Conservation (phyloP, 2,888 invertebrate species). For the Tiliacea aurago region DNA sequence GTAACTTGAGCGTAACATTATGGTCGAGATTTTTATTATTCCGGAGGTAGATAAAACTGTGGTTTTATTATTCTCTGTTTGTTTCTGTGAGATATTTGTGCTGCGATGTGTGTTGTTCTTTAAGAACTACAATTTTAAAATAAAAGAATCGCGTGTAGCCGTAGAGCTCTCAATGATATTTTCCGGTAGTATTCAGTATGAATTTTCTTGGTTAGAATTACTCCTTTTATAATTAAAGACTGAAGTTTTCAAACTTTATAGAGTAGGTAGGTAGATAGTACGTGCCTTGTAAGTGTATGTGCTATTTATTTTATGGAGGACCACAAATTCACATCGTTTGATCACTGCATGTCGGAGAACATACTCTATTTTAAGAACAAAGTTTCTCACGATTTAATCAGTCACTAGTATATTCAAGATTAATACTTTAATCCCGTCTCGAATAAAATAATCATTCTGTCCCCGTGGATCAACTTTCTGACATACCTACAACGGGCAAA, state of each 20-base stretch:
- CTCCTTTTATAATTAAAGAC: background rate
- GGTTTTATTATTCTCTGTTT: constrained; percentile 33
- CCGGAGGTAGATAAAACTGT: constrained; percentile 20
- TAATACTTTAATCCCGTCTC: too few relatives aligned
- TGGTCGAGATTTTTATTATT: constrained; percentile 47
- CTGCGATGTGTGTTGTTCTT: constrained; percentile 20
- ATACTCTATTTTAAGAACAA: background rate
- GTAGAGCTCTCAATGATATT: background rate
- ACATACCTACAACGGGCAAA: background rate
- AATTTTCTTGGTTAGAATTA: background rate
- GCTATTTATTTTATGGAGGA: background rate
- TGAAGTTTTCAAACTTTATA: background rate
- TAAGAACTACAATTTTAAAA: background rate
- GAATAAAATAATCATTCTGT: background rate
- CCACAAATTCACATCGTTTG: background rate
- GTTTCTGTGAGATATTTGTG: constrained; percentile 13
- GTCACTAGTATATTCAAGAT: background rate
- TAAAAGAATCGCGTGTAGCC: background rate
- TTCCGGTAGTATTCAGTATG: background rate
- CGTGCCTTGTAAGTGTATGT: background rate
- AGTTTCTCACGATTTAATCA: background rate
- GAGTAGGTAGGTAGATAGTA: background rate
- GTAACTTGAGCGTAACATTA: constrained; percentile 48
- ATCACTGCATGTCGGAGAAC: background rate
- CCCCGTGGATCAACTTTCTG: background rate